Base-by-base conservation (phyloP, 2,113 vertebrate species). In the Garra rufa region DNA sequence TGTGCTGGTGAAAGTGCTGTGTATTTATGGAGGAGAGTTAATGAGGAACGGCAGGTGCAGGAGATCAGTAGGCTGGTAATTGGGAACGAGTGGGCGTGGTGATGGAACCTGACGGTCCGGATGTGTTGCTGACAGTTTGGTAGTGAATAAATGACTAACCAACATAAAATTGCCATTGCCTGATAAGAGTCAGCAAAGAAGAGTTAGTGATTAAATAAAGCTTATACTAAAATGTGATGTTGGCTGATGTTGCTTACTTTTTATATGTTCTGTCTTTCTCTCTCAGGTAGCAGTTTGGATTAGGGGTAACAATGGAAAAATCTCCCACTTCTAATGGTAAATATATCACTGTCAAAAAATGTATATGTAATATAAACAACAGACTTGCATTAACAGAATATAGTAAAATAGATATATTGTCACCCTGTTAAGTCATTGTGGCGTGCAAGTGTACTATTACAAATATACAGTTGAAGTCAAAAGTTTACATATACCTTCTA, bases 291-390 rank as follows among this genome's bases (percentile, higher is more conserved):
- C 26, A 6, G 7, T 43, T 78, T 43, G 34, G 34, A 43, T 15
- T 10, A 17, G 21, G 19, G 19, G 4, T n/a, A 78, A 78, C n/a
- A 78, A 78, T 78, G 76, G 76, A 38, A 28, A 41, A 59, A 41
- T 78, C 76, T 78, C n/a, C 76, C 34, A 76, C 75, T 14, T 57
- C 30, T 46, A 3, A 43, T 24, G 55, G 76, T 43, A 78, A 61
- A 41, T 78, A 57, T n/a, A 59, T 15, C 52, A 59, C 7, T 38
- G 55, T 38, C 11, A 24, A 24, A 26, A 3, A 61, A 26, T 4
- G 3, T 3, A 34, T 34, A 34, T 34, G 34, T 34, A 34, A 61
- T 61, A 13, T 26, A 61, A 59, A 11, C 24, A 3, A 59, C 21
- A 59, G n/a, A 10, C n/a, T 26, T 24, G 57, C 57, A 61, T 61